Percentiles rank a stretch among this genome's conserved stretches.
Conservation (phyloP, 2,113 vertebrate genomes). For the Phalacrocorax carbo region DNA sequence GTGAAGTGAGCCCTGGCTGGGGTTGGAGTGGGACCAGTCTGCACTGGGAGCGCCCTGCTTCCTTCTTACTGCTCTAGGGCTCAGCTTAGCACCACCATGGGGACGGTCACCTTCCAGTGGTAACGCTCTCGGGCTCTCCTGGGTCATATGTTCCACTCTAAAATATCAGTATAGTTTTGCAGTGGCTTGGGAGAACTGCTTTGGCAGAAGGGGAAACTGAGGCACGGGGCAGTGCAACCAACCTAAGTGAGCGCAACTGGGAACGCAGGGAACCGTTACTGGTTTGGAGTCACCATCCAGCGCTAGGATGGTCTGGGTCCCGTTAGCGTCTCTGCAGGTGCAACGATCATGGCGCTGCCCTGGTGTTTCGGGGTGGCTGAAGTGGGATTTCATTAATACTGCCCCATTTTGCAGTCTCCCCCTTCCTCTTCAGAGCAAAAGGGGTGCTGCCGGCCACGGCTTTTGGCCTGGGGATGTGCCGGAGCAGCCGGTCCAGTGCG, state of each 20-base stretch:
- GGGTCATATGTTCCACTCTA: neutral
- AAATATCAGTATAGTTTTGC: neutral
- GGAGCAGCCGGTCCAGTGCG: rapidly evolving
- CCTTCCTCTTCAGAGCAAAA: neutral
- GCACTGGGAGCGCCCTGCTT: neutral
- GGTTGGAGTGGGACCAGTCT: neutral
- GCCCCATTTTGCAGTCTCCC: neutral
- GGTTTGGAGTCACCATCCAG: neutral
- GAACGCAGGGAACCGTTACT: neutral
- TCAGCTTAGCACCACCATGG: neutral
- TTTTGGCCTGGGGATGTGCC: neutral
- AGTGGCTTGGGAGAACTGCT: neutral
- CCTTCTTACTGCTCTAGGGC: neutral
- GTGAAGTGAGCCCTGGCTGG: neutral
- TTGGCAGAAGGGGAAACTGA: neutral
- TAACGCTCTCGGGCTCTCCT: neutral
- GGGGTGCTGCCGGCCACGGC: rapidly evolving
- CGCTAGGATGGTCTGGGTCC: rapidly evolving
- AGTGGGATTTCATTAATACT: neutral
- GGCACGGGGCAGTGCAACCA: neutral
- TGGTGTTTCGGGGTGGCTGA: neutral
- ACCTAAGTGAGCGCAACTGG: rapidly evolving
- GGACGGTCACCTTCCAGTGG: neutral
- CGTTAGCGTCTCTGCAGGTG: rapidly evolving
- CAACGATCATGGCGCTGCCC: rapidly evolving